Conservation (phyloP, 2,113 vertebrate genomes). For the Elaphurus davidianus region DNA sequence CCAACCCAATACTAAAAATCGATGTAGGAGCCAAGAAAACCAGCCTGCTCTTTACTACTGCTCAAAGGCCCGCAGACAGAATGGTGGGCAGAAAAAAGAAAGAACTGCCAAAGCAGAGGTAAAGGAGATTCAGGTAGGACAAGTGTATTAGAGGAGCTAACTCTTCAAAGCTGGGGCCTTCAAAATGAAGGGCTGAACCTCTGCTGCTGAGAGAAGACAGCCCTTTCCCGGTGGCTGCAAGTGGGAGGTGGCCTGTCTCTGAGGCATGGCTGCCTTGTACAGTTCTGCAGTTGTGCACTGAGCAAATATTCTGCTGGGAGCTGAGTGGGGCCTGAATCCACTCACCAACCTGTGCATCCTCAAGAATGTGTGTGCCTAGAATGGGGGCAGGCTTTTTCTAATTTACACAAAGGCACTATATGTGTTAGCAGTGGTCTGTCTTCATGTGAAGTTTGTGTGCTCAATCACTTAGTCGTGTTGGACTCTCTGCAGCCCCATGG, state of each 20-base stretch:
- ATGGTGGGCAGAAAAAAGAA: not conserved
- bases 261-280: fast-evolving
- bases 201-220: not conserved
- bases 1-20: not conserved
- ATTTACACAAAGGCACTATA: not conserved
- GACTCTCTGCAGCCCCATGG: not conserved
- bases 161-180: not conserved
- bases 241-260: not conserved
- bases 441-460: not conserved
- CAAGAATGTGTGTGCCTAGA: not conserved
- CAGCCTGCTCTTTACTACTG: not conserved
- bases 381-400: not conserved
- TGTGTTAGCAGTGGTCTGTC: not conserved
- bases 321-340: not conserved
- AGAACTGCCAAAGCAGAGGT: not conserved
- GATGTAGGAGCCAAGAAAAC: not conserved
- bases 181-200: not conserved
- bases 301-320: not conserved
- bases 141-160: not conserved
- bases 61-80: not conserved
- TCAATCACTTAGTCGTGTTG: not conserved
- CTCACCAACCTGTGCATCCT: not conserved
- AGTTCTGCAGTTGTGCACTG: not conserved
- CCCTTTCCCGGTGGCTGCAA: not conserved
- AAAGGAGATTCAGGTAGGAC: not conserved